Evolutionary conservation across 2,113 vertebrate genomes (phyloP), one percentile per base, ranked within the genome.

Genomic region (Cygnus atratus): DNA sequence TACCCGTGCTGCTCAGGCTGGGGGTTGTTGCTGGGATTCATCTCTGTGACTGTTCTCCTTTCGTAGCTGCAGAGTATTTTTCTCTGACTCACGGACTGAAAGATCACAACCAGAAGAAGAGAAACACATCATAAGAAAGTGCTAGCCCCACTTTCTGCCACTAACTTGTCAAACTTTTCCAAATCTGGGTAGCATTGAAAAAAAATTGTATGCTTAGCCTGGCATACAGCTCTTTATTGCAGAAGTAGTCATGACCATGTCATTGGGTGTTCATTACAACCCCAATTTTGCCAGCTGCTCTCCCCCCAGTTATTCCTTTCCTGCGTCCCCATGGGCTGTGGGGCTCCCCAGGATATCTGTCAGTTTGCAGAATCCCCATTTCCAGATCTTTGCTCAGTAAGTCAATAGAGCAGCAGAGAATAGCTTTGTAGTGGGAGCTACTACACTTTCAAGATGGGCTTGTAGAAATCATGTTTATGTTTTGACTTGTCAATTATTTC

Each of bases 81-180:
- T 19, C 71, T 78, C 39, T 85, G 92, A 84, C 73, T 91, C 71
- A 57, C 52, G 48, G 71, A 39, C 39, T 52, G 33, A 66, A 83
- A 70, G 71, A 88, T 76, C 79, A 66, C 59, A 73, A 50, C 21
- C 48, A 90, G 50, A 61, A 84, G 59, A 63, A 26, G 57, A 78
- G 52, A 78, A 75, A 41, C 13, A 72, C 46, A 63, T 13, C 7
- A 6, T 8, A 35, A 76, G 21, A 29, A 70, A 55, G 43, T 3
- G 6, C 18, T 61, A 29, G 26, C 43, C 37, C 29, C 10, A 9
- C 4, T 61, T 84, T 33, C 54, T 59, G 61, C 35, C 55, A 58
- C 16, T 80, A 14, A 50, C 84, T 58, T 61, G 28, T 63, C 71
- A n/a, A 26, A 59, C 6, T 54, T 90, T 13, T 37, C 58, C 15